Conservation (phyloP, 1,140 invertebrate species). For the Dendroctonus ponderosae region DNA sequence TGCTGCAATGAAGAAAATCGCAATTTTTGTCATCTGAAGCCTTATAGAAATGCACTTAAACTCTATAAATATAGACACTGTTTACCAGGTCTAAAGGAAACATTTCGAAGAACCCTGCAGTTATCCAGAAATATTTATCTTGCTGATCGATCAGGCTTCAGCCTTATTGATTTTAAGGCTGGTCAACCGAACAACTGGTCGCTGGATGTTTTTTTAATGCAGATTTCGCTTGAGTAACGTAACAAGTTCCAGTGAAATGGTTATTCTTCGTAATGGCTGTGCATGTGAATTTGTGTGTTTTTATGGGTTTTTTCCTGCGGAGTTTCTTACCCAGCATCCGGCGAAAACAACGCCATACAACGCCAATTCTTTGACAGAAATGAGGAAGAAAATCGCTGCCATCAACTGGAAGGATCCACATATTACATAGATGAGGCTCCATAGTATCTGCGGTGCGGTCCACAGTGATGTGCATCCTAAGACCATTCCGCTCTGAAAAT, state of each 20-base stretch:
- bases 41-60: no score
- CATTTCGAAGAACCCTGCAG: no score
- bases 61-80: no score
- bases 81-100: no score
- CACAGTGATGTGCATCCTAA: slow-evolving; percentile 48
- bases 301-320: not conserved
- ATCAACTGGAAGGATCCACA: slow-evolving; percentile 54
- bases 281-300: not conserved
- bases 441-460: slow-evolving; percentile 52
- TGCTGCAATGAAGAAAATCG: no score
- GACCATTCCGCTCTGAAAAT: slow-evolving; percentile 41
- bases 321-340: slow-evolving; percentile 52
- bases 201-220: not conserved
- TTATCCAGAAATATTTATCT: not conserved
- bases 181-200: not conserved
- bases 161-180: not conserved
- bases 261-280: not conserved
- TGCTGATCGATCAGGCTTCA: not conserved
- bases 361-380: slow-evolving; percentile 52
- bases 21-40: no score
- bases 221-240: not conserved
- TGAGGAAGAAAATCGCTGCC: slow-evolving; percentile 53
- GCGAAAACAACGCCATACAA: slow-evolving; percentile 53
- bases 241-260: not conserved
- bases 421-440: slow-evolving; percentile 52